A percentile compares a stretch with the other conserved stretches of the same genome.
Conservation (phyloP, 2,113 vertebrate genomes). For the Calyptomena viridis region DNA sequence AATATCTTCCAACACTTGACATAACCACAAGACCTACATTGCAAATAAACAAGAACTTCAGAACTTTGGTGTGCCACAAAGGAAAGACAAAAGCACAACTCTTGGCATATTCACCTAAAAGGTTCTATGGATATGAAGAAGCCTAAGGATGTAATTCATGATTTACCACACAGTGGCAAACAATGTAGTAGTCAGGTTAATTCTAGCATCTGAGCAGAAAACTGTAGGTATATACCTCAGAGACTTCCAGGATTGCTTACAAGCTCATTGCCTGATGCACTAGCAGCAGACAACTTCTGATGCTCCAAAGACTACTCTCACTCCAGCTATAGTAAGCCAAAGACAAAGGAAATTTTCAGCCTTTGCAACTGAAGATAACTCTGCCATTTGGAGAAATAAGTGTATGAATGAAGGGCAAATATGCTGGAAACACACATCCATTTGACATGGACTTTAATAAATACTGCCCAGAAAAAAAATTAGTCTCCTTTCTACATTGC, state of each 20-base stretch:
- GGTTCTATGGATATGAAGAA: background rate
- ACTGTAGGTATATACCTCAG: background rate
- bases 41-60: background rate
- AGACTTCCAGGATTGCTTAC: background rate
- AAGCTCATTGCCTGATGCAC: background rate
- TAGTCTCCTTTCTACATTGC: background rate
- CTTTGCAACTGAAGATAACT: background rate
- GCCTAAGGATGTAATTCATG: background rate
- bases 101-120: background rate
- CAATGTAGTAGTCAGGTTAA: background rate
- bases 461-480: background rate
- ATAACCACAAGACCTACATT: background rate
- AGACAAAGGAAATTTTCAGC: background rate
- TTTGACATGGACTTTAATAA: background rate
- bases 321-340: background rate
- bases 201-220: background rate
- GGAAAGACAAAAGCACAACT: background rate
- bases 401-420: background rate
- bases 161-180: too few species aligned
- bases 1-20: background rate
- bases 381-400: background rate
- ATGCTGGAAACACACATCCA: background rate
- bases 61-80: background rate
- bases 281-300: background rate
- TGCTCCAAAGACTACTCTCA: background rate